A percentile compares a stretch with the other conserved stretches of the same genome.
These are phyloP conservation scores for Akabosia matsudoensis DNA, from an alignment of 1,140 invertebrate species.

Conservation along the genomic window DNA sequence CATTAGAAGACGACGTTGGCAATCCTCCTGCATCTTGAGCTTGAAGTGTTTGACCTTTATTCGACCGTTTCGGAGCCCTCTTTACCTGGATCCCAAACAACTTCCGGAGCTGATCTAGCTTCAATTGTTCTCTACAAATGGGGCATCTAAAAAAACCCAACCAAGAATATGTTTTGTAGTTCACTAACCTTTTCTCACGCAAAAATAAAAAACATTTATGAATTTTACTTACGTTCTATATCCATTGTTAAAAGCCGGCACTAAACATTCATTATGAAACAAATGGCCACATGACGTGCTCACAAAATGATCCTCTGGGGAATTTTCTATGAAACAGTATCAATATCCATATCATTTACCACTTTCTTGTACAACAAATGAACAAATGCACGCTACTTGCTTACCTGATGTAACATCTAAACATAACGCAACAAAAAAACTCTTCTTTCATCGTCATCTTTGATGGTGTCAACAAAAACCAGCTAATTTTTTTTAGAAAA, in stretches of 20 bases:
- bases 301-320: constrained; percentile 41
- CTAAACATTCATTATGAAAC: constrained; percentile 40
- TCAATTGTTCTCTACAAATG: constrained; percentile 32
- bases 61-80: not conserved
- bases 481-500: not conserved
- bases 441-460: constrained; percentile 21
- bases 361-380: constrained; percentile 10
- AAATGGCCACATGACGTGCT: constrained; percentile 44
- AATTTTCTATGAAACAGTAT: constrained; percentile 32
- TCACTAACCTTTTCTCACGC: not conserved
- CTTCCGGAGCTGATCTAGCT: constrained; percentile 37
- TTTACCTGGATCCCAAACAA: constrained; percentile 41
- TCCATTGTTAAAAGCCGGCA: constrained; percentile 36
- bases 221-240: constrained; percentile 38
- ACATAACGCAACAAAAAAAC: constrained; percentile 38
- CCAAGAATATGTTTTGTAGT: not conserved
- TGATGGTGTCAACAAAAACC: not conserved
- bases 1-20: not conserved
- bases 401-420: constrained; percentile 43
- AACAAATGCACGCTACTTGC: constrained; percentile 6
- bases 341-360: not conserved
- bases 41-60: not conserved
- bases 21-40: not conserved
- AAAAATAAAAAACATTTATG: not conserved
- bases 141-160: constrained; percentile 36